These are phyloP conservation scores for Anabas testudineus DNA, from an alignment of 2,797 vertebrate genomes.

Conservation along the genomic window DNA sequence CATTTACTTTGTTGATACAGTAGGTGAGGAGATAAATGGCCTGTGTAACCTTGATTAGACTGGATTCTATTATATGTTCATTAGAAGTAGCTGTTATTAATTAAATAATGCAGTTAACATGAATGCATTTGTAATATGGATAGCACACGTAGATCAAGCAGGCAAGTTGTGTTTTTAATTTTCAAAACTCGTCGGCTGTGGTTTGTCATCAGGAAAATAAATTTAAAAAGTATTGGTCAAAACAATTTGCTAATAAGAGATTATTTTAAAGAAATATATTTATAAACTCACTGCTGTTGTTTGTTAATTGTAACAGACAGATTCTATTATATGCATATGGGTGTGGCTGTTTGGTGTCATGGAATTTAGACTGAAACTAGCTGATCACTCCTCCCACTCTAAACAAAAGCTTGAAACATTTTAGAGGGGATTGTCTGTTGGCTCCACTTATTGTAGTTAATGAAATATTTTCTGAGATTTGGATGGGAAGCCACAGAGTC, in stretches of 20 bases:
- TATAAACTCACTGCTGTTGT: neutral
- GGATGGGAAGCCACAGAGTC: conserved; percentile 37
- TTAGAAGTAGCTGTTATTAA: neutral
- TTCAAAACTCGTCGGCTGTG: neutral
- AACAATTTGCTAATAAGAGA: neutral
- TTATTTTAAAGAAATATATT: neutral
- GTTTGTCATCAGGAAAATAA: neutral
- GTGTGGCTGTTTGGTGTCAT: conserved; percentile 42
- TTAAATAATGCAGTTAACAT: neutral
- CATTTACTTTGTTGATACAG: neutral
- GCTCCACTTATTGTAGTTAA: conserved; percentile 4
- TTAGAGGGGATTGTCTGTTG: conserved; percentile 21
- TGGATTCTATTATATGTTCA: neutral
- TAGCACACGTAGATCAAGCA: no score
- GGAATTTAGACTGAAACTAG: conserved; percentile 79
- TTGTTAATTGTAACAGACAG: neutral
- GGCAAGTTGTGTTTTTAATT: neutral
- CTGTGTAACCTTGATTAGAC: conserved; percentile 11
- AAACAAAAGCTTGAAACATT: conserved; percentile 57
- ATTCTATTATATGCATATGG: conserved; percentile 7
- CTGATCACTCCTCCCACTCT: conserved; percentile 59
- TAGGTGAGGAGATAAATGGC: neutral
- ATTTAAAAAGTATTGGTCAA: neutral
- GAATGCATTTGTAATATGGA: neutral
- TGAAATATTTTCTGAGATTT: conserved; percentile 38